Evolutionary conservation across 2,797 vertebrate species (phyloP), one percentile per base, ranked within the genome.

Genomic region (Phoebastria nigripes): DNA sequence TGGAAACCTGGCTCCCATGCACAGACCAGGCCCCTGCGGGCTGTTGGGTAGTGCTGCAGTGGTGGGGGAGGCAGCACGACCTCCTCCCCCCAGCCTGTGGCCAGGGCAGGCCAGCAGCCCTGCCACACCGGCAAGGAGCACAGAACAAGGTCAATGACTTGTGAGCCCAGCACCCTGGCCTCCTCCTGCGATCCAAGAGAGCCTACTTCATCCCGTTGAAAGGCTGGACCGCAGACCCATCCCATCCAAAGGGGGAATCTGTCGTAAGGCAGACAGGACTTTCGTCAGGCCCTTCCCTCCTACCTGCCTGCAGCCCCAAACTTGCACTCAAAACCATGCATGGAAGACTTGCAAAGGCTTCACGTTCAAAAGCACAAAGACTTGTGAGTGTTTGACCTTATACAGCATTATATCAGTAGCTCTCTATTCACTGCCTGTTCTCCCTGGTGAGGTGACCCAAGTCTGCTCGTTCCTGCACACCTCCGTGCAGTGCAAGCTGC

Each of bases 381-480:
- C 29, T 15, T 26, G 31, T 7, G 42, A 54, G 59, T 1, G 1
- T 54, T 26, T 31, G 63, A 56, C 61, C 15, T 15, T 3, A 12
- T 12, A 29, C 15, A 47, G 59, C 47, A 29, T 15, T 1, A 0
- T 35, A 25, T 7, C 49, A 33, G 26, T 5, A 52, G 21, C 62
- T 82, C 31, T 9, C 51, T 54, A 8, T 8, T 31, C 61, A 12
- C 12, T 47, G 42, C 73, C 56, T 66, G 20, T 3, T 33, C 79
- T 46, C 35, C 51, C 28, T 1, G 28, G 13, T 29, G 51, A 70
- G 10, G 6, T 6, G 33, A 55, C 41, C 49, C 39, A 25, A 6
- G 28, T 7, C 42, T 1, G 1, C 42, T 39, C 1, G 1, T 15
- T 10, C 56, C 37, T 4, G 1, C 5, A 4, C 13, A 22, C 12